Conservation (phyloP, 2,113 vertebrate genomes). For the Mungos mungo region DNA sequence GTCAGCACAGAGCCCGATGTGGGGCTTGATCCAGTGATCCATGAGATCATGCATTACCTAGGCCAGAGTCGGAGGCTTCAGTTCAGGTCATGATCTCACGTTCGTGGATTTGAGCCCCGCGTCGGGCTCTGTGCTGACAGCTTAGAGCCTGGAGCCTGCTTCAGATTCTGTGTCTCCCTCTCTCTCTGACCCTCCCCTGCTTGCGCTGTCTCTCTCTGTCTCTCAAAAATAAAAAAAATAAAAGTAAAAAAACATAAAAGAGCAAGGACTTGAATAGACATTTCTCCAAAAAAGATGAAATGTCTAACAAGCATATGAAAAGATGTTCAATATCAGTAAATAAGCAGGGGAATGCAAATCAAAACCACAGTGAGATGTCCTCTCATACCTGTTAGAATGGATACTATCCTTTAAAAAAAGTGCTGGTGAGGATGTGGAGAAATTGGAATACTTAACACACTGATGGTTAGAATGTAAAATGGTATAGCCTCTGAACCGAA, state of each 20-base stretch:
- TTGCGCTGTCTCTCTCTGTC: too few relatives aligned
- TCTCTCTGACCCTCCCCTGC: too few relatives aligned
- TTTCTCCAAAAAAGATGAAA: neutral
- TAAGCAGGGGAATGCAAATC: neutral
- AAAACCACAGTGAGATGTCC: neutral
- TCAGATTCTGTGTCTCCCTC: too few relatives aligned
- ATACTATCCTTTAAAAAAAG: neutral
- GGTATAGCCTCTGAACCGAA: neutral
- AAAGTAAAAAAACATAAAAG: neutral
- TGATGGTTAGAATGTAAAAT: neutral
- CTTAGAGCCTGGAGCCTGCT: too few relatives aligned
- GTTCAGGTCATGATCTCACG: too few relatives aligned
- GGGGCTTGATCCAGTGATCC: too few relatives aligned
- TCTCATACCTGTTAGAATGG: neutral
- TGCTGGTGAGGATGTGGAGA: neutral
- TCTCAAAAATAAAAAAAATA: too few relatives aligned
- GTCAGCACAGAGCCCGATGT: too few relatives aligned
- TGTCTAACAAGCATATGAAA: neutral
- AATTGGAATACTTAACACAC: neutral
- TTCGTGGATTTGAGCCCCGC: too few relatives aligned
- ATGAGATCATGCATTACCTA: too few relatives aligned
- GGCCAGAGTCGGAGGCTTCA: too few relatives aligned
- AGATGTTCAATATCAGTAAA: neutral
- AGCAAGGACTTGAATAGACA: neutral
- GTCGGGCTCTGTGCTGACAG: too few relatives aligned